Base-by-base conservation (phyloP, 2,113 vertebrate species). In the Eulemur rufifrons region DNA sequence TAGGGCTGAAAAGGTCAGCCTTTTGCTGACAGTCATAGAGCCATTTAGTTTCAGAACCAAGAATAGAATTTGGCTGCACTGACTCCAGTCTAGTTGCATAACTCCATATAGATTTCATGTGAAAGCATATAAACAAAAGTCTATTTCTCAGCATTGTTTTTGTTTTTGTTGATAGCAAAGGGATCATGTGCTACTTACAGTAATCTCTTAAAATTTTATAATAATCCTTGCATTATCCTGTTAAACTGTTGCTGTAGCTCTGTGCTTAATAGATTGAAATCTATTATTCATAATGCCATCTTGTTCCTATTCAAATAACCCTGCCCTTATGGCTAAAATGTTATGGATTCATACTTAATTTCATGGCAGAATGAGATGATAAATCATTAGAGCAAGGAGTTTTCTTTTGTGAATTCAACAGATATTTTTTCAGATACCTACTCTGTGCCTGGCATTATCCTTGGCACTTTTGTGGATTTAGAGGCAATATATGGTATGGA, bases 281-380 rank as follows among this genome's bases (percentile, higher is more conserved):
- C 91, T 96, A 97, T 97, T 98, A 96, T 97, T 97, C 93, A 97
- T 96, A 93, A 97, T 97, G 68, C 83, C 64, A 56, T 96, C 91
- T 91, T 94, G 89, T 85, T 97, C 42, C 91, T 97, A 56, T 91
- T 93, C 91, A 86, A 97, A 97, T 86, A 97, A 96, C 83, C 96
- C 94, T 95, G 96, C 95, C 45, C 59, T 96, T 94, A 86, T 86
- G 56, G 95, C 78, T 93, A 97, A 89, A 69, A 91, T 91, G 82
- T 91, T 96, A 91, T 96, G 69, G 69, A 94, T 86, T 94, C 50
- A 82, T 89, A 69, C 86, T 91, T 82, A 87, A 68, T 96, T 95
- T 96, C 73, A 52, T 73, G 59, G 78, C n/a, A 92, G 8, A 93
- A 50, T n/a, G 29, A 97, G 81, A 86, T 45, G 77, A 94, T 45